Evolutionary conservation across 2,888 invertebrate species (phyloP), one percentile per base, ranked within the genome.

Genomic region (Ichneumoninae sp.): DNA sequence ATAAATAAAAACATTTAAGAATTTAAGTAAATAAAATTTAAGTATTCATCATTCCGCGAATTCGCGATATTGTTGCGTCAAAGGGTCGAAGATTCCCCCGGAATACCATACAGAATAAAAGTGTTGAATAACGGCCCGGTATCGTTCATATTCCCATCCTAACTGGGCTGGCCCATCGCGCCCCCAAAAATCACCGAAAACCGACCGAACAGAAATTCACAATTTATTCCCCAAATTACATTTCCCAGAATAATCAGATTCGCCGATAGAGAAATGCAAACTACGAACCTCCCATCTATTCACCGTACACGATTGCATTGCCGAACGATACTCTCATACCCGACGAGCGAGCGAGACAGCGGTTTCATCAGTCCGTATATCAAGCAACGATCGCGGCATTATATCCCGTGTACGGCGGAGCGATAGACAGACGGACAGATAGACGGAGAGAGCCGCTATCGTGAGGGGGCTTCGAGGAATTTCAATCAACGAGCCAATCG

Each of bases 401-500:
- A 81, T 75, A 47, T 47, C 3, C 44, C 80, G 68, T 33, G 80
- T 74, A 68, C 74, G 26, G 69, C 30, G 66, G 70, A 50, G 74
- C 22, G 74, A 57, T 71, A 36, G 54, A 66, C 33, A 75, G 50
- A 33, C 19, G 26, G 65, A 50, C 40, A 57, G 65, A 30, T 30
- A 30, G 47, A 50, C 47, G 54, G 65, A 77, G 71, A 50, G 71
- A 65, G 44, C 26, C 65, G 66, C 33, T 26, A 68, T 36, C 36
- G 81, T 10, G 60, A 52, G 60, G 74, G 75, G 60, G 60, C 47
- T 65, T 66, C 36, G 57, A 65, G 71, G 82, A 82, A 82, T 77
- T 77, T 70, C 71, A 81, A 78, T 83, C 68, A 83, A 83, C 83
- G 79, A 81, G 73, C 78, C 85, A 83, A 83, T 86, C 86, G 79